These are phyloP conservation scores for Apis florea DNA, from an alignment of 1,140 invertebrate genomes.

Conservation along the genomic window DNA sequence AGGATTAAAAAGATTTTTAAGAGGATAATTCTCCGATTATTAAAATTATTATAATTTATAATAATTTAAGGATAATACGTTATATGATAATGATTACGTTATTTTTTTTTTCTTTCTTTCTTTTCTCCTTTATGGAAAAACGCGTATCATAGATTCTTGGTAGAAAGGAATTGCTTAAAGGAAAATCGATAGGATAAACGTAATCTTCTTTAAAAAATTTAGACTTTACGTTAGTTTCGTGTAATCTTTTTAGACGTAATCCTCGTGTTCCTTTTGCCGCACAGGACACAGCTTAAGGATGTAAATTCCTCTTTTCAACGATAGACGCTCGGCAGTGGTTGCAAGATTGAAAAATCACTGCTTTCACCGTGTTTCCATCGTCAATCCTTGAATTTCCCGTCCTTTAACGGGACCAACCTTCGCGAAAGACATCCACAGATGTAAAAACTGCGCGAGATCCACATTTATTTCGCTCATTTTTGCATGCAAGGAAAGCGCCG, in stretches of 20 bases:
- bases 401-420: neutral
- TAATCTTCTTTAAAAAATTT: conserved; percentile 3
- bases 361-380: neutral
- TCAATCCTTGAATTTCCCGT: neutral
- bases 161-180: neutral
- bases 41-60: too few species aligned
- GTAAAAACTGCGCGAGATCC: neutral
- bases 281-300: conserved; percentile 10
- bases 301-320: conserved; percentile 20
- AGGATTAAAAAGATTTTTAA: too few species aligned
- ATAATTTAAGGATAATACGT: too few species aligned
- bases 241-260: conserved; percentile 11
- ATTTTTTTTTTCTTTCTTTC: too few species aligned
- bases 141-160: neutral
- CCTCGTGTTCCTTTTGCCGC: conserved; percentile 10
- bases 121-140: too few species aligned
- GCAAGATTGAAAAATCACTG: conserved; percentile 25
- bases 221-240: neutral
- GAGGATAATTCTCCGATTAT: too few species aligned
- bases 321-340: neutral
- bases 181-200: neutral
- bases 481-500: too few species aligned
- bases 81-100: too few species aligned
- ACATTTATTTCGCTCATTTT: neutral
- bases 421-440: neutral